Conservation (phyloP, 2,888 invertebrate genomes). For the Cinara cedri region DNA sequence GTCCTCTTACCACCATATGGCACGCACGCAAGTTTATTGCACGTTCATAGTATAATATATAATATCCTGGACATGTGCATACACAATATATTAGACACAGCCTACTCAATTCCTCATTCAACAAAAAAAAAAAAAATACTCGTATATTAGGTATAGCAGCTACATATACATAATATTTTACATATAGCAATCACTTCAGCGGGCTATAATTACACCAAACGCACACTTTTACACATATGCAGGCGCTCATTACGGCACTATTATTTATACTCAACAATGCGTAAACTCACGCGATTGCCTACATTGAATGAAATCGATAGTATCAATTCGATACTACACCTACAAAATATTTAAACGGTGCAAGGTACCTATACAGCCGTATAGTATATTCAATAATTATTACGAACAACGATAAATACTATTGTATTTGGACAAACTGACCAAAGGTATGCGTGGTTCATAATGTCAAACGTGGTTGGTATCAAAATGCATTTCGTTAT, state of each 20-base stretch:
- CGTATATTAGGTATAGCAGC: not conserved
- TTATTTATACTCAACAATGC: slow-evolving; percentile 38
- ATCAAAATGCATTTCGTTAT: too few relatives aligned
- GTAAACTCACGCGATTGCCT: slow-evolving; percentile 26
- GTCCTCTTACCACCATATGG: slow-evolving; percentile 51
- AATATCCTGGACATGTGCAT: not conserved
- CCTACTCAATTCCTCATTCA: slow-evolving; percentile 9
- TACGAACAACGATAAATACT: too few relatives aligned
- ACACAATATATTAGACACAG: not conserved
- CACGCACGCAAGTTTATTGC: not conserved
- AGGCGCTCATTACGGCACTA: slow-evolving; percentile 8
- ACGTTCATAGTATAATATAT: slow-evolving; percentile 11
- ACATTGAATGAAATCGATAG: too few relatives aligned
- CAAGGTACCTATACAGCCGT: too few relatives aligned
- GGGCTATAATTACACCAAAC: slow-evolving; percentile 27
- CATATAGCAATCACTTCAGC: slow-evolving; percentile 5
- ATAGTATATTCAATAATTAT: too few relatives aligned
- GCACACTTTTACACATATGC: not conserved
- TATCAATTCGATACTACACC: too few relatives aligned
- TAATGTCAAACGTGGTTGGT: too few relatives aligned
- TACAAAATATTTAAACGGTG: too few relatives aligned
- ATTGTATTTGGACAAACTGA: too few relatives aligned
- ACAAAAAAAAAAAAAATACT: not conserved
- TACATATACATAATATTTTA: too few relatives aligned
- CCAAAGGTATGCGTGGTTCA: too few relatives aligned